These are phyloP conservation scores for Aphaenogaster ashmeadi DNA, from an alignment of 1,140 invertebrate species.

Conservation along the genomic window DNA sequence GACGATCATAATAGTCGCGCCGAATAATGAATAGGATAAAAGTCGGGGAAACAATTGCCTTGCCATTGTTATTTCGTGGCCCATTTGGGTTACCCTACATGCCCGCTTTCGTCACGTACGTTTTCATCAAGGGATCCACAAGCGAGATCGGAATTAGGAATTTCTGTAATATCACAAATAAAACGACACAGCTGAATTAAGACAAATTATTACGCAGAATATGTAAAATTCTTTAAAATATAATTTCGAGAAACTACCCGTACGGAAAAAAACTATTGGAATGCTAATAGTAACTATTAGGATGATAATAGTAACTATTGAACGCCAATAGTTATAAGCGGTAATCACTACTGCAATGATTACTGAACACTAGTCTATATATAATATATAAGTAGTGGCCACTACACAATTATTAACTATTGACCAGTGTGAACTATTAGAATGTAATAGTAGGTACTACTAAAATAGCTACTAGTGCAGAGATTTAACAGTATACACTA, in stretches of 20 bases:
- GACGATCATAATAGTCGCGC: slow-evolving; percentile 78
- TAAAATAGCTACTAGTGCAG: no score
- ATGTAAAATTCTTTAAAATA: neutral
- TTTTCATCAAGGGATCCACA: slow-evolving; percentile 46
- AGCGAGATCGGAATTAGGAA: slow-evolving; percentile 56
- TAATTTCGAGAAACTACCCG: neutral
- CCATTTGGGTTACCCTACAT: slow-evolving; percentile 68
- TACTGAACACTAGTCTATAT: no score
- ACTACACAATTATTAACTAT: no score
- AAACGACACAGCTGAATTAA: neutral
- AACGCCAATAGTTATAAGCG: no score
- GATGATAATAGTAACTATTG: no score
- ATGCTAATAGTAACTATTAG: no score
- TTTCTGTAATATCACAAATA: slow-evolving; percentile 48
- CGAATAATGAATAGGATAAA: slow-evolving; percentile 79
- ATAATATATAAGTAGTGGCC: no score
- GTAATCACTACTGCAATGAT: no score
- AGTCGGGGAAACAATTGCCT: slow-evolving; percentile 80
- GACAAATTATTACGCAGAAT: neutral
- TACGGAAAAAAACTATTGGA: no score
- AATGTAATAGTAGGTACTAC: no score
- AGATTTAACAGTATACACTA: no score
- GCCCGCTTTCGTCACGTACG: slow-evolving; percentile 51
- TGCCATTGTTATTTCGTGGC: slow-evolving; percentile 70
- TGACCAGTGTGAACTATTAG: no score